Percentiles rank a stretch among this genome's conserved stretches.
These are phyloP conservation scores for Tonatia bakeri DNA, from an alignment of 2,113 vertebrate genomes.

Conservation along the genomic window DNA sequence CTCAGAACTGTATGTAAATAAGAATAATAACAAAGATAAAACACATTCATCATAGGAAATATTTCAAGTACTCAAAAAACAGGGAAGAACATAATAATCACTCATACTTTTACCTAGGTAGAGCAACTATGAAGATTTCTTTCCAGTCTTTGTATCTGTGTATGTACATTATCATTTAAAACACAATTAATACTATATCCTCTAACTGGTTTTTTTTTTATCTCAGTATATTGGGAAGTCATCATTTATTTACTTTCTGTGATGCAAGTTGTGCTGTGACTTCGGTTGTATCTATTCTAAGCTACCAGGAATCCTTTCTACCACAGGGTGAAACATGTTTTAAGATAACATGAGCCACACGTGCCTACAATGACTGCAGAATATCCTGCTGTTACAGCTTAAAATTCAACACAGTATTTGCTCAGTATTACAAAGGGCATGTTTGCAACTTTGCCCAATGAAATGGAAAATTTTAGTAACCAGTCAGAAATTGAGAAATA, in stretches of 20 bases:
- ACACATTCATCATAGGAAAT: not conserved
- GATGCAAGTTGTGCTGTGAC: not conserved
- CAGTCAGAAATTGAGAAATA: constrained; percentile 2
- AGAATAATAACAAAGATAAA: not conserved
- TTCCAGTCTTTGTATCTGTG: not conserved
- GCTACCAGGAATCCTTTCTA: not conserved
- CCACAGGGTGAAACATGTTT: not conserved
- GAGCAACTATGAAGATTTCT: not conserved
- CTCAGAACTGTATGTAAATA: not conserved
- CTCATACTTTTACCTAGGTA: not conserved
- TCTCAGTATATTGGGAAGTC: not conserved
- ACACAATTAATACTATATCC: not conserved
- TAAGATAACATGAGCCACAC: not conserved
- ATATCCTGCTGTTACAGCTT: not conserved
- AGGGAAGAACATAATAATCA: not conserved
- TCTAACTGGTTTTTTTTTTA: not conserved
- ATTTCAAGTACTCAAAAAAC: not conserved
- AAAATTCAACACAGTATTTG: not conserved
- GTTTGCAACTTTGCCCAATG: not conserved
- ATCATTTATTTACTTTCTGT: not conserved
- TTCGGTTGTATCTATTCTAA: not conserved
- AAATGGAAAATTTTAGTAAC: constrained; percentile 26
- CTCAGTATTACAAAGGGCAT: not conserved
- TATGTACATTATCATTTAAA: not conserved
- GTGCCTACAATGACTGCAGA: not conserved